phyloP scores from a whole-genome alignment of 23 tunicate genomes.

The Halocynthia aurantium region DNA sequence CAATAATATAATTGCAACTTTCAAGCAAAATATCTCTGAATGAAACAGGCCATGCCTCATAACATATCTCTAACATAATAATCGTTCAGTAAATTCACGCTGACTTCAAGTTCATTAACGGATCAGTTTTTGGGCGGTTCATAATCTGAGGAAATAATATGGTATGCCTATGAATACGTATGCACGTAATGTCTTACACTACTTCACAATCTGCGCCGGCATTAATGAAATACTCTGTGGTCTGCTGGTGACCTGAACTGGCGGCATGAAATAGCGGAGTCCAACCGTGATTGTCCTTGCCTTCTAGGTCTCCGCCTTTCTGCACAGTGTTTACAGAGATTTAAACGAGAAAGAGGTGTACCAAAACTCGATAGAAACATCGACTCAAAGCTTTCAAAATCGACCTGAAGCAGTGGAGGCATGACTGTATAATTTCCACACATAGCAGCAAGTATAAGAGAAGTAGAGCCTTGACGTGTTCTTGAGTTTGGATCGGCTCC shows the following conservation, averaged over 20 bases:
- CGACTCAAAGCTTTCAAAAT: neutral
- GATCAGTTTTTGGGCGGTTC: no score
- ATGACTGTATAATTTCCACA: constrained; percentile 82
- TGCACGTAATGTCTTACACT: constrained; percentile 31
- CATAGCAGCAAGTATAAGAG: constrained; percentile 81
- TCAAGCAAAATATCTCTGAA: no score
- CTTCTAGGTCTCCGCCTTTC: constrained; percentile 72
- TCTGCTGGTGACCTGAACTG: constrained; percentile 93
- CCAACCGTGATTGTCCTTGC: constrained; percentile 78
- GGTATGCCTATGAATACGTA: no score
- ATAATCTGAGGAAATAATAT: no score
- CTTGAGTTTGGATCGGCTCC: constrained; percentile 73
- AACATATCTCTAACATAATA: no score
- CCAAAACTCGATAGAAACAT: neutral
- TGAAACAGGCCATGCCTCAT: no score
- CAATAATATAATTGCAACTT: no score
- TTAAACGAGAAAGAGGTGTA: neutral
- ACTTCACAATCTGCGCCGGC: constrained; percentile 65
- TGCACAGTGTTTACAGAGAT: neutral
- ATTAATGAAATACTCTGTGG: constrained; percentile 64
- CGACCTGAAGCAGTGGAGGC: constrained; percentile 44
- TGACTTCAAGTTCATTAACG: no score
- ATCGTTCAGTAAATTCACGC: no score
- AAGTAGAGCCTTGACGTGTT: constrained; percentile 52
- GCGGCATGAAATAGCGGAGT: constrained; percentile 87